Conservation (phyloP, 2,888 invertebrate genomes). For the Pegoplata infirma region DNA sequence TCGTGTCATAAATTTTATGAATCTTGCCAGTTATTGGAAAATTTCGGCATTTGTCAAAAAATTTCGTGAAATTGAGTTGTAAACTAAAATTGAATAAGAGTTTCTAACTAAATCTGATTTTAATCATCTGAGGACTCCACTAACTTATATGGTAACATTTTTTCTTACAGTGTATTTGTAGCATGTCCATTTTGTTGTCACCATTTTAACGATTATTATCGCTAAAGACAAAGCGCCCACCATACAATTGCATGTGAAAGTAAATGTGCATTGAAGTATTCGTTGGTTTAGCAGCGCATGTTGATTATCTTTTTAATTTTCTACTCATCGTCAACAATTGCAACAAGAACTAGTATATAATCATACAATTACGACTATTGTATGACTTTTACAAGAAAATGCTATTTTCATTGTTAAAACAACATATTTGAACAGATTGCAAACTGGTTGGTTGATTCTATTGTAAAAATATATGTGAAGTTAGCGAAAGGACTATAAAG, state of each 20-base stretch:
- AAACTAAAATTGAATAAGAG: too few species aligned
- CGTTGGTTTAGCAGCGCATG: slow-evolving; percentile 28
- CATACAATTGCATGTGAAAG: neutral
- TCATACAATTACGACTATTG: neutral
- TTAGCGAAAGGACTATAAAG: too few species aligned
- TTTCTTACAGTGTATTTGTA: neutral
- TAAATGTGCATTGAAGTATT: neutral
- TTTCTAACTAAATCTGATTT: too few species aligned
- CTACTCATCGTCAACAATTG: slow-evolving; percentile 20
- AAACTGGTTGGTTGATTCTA: neutral
- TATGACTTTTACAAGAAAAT: neutral
- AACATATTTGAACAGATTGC: neutral
- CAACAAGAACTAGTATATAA: neutral
- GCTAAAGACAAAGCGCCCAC: neutral
- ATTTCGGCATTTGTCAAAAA: too few species aligned
- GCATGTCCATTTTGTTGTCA: neutral
- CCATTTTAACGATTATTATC: slow-evolving; percentile 35
- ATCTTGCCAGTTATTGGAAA: too few species aligned
- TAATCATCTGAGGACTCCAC: too few species aligned
- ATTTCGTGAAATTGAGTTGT: too few species aligned
- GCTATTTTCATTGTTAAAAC: neutral
- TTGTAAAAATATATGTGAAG: neutral
- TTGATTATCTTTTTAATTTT: slow-evolving; percentile 39
- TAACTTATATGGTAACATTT: too few species aligned
- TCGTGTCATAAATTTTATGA: too few species aligned